phyloP scores from a whole-genome alignment of 2,113 vertebrate species.

The Synodontis membranacea region DNA sequence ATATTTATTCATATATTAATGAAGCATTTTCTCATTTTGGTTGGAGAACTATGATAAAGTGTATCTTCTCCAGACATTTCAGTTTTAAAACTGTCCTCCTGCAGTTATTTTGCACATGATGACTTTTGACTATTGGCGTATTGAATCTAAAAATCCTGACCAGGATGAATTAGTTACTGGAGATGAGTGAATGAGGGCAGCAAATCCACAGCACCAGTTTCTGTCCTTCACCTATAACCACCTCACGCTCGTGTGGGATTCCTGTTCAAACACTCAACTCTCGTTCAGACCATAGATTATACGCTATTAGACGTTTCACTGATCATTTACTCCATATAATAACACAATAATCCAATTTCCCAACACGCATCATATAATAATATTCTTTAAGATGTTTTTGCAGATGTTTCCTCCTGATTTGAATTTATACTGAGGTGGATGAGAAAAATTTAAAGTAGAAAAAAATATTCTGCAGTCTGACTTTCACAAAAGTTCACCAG shows the following conservation, averaged over 20 bases:
- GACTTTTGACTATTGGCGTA: background rate
- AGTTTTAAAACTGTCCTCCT: no score
- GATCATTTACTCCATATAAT: background rate
- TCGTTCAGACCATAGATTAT: background rate
- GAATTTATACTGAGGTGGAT: background rate
- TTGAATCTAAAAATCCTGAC: background rate
- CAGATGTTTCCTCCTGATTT: background rate
- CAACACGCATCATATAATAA: background rate
- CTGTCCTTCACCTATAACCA: background rate
- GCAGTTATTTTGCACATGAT: background rate
- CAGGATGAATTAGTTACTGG: background rate
- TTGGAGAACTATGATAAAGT: background rate
- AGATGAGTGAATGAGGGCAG: background rate
- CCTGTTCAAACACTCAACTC: background rate
- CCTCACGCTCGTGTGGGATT: background rate
- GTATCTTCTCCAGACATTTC: background rate
- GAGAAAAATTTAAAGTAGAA: background rate
- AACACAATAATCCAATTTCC: background rate
- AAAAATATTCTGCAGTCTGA: background rate
- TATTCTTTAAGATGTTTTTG: background rate
- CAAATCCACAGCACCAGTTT: background rate
- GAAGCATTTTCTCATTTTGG: background rate
- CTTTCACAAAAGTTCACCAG: background rate
- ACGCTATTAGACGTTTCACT: background rate
- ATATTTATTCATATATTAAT: background rate